Percentiles rank a stretch among this genome's conserved stretches.
Conservation (phyloP, 53 echinoderm and acorn worm genomes). For the Astropecten irregularis region DNA sequence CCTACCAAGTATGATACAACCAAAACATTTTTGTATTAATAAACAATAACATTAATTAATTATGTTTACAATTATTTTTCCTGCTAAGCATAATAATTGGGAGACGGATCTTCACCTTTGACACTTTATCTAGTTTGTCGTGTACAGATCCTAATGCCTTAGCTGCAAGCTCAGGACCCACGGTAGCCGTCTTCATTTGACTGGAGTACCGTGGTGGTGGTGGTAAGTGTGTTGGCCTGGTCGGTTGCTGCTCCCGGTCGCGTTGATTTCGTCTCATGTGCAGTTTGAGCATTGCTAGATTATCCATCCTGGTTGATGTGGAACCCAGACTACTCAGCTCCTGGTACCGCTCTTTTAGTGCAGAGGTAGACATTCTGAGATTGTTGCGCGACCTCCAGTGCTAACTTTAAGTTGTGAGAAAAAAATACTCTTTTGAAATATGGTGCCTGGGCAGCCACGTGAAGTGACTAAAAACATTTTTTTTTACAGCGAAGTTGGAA, state of each 20-base stretch:
- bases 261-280: conserved; percentile 21
- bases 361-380: too few relatives aligned
- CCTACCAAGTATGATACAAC: too few relatives aligned
- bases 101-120: neutral
- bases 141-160: conserved; percentile 14
- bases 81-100: too few relatives aligned
- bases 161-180: neutral
- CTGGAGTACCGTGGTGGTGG: neutral
- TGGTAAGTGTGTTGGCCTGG: neutral
- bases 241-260: neutral
- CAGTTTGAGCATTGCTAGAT: conserved; percentile 6
- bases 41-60: too few relatives aligned
- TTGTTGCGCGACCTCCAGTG: too few relatives aligned
- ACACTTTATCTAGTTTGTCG: neutral
- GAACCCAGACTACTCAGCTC: neutral
- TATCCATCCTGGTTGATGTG: neutral
- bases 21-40: too few relatives aligned
- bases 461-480: too few relatives aligned
- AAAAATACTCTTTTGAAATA: too few relatives aligned
- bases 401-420: too few relatives aligned
- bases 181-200: neutral
- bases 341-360: neutral
- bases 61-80: too few relatives aligned
- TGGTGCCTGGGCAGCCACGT: too few relatives aligned
- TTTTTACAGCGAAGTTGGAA: too few relatives aligned